These are phyloP conservation scores for Pachycephus smyrnensis DNA, from an alignment of 2,888 invertebrate species.

Conservation along the genomic window DNA sequence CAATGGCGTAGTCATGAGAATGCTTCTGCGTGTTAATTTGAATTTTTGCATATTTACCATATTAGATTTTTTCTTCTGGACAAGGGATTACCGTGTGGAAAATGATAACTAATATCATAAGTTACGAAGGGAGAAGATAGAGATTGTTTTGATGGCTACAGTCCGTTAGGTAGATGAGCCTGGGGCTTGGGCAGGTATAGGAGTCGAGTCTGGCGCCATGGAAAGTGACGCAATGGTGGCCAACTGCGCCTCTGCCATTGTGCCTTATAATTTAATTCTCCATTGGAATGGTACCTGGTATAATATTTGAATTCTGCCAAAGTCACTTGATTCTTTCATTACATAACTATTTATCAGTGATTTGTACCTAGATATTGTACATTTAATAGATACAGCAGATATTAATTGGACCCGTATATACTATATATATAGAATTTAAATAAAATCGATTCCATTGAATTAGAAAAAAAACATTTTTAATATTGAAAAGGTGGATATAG, in stretches of 20 bases:
- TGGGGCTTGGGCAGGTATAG: neutral
- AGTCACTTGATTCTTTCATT: too few relatives aligned
- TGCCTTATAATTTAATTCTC: conserved; percentile 14
- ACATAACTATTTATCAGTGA: too few relatives aligned
- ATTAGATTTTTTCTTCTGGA: neutral
- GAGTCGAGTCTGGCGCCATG: conserved; percentile 7
- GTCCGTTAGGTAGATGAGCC: conserved; percentile 6
- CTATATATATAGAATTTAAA: neutral
- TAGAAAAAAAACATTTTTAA: too few relatives aligned
- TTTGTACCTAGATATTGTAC: too few relatives aligned
- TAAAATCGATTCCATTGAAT: neutral
- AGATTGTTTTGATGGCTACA: conserved; percentile 11
- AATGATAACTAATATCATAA: neutral
- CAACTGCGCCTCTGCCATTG: conserved; percentile 13
- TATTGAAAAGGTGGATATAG: too few relatives aligned
- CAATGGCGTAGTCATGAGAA: too few relatives aligned
- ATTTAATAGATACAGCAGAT: too few relatives aligned
- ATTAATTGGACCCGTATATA: too few relatives aligned
- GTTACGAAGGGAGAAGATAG: neutral
- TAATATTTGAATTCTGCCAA: too few relatives aligned
- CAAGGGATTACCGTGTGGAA: neutral
- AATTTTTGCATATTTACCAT: neutral
- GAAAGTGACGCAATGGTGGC: conserved; percentile 12
- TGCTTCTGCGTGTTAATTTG: neutral
- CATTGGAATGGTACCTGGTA: neutral